Conservation (phyloP, 2,888 invertebrate genomes). For the Hyppa rectilinea region DNA sequence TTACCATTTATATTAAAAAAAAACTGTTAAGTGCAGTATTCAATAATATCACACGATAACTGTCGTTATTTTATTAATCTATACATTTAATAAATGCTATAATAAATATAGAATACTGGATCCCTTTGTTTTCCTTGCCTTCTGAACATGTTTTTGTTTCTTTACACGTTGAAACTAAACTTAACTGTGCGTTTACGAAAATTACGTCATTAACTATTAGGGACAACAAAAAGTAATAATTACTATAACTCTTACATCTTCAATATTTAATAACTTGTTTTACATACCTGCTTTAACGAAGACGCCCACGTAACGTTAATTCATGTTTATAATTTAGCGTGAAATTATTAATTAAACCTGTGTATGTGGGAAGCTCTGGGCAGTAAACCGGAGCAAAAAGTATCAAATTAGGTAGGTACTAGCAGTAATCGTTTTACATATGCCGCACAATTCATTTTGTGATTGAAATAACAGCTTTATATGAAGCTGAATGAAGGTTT, state of each 20-base stretch:
- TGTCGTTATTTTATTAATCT: too few species aligned
- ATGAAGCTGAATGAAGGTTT: not conserved
- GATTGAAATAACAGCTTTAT: too few species aligned
- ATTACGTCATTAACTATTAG: not conserved
- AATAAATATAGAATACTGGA: too few species aligned
- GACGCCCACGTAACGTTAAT: not conserved
- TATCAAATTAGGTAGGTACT: not conserved
- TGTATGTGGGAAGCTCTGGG: not conserved
- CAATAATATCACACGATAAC: too few species aligned
- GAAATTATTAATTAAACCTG: not conserved
- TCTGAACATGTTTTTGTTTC: constrained; percentile 1
- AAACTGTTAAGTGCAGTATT: too few species aligned
- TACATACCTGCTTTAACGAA: not conserved
- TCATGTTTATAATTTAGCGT: constrained; percentile 11
- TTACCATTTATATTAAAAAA: too few species aligned
- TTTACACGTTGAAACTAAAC: not conserved
- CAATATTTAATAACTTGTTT: constrained; percentile 13
- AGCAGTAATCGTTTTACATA: not conserved
- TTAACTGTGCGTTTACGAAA: not conserved
- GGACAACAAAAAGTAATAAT: not conserved
- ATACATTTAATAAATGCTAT: too few species aligned
- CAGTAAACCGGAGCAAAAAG: not conserved
- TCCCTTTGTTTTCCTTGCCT: not conserved
- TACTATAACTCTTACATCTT: not conserved
- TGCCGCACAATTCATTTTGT: not conserved